These are phyloP conservation scores for Oncorhynchus clarkii DNA, from an alignment of 2,113 vertebrate species.

Conservation along the genomic window DNA sequence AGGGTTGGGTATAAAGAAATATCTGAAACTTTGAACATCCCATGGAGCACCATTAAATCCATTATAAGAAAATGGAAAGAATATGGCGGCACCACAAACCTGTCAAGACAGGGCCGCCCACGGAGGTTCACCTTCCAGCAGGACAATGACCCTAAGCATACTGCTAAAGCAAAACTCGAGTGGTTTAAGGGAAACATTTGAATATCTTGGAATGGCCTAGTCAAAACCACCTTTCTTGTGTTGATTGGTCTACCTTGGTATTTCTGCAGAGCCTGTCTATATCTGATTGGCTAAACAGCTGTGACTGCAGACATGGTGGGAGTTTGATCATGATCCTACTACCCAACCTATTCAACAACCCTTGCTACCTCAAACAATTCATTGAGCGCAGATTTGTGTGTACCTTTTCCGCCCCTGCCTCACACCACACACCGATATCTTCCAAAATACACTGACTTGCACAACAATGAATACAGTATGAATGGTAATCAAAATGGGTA, in stretches of 20 bases:
- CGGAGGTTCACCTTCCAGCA: no score
- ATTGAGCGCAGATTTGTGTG: constrained; percentile 84
- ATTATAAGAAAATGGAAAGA: no score
- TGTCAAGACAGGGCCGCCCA: no score
- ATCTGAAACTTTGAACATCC: no score
- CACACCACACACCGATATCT: background rate
- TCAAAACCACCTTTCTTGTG: background rate
- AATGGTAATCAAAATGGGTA: background rate
- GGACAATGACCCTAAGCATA: no score
- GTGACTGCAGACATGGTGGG: constrained; percentile 80
- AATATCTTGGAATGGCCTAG: no score
- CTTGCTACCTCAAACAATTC: constrained; percentile 76
- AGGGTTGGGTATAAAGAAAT: no score
- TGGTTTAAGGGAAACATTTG: no score
- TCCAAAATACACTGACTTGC: background rate
- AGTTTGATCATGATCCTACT: constrained; percentile 81
- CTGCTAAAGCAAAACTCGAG: no score
- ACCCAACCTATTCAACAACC: constrained; percentile 69
- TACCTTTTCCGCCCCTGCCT: constrained; percentile 1
- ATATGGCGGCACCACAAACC: no score
- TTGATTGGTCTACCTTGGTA: constrained; percentile 7
- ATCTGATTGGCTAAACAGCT: constrained; percentile 86
- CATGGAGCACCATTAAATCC: no score
- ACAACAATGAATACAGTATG: background rate
- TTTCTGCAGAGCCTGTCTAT: constrained; percentile 83